Percentiles rank a stretch among this genome's conserved stretches.
phyloP scores from a whole-genome alignment of 1,140 invertebrate species.

The Heliconius nattereri region DNA sequence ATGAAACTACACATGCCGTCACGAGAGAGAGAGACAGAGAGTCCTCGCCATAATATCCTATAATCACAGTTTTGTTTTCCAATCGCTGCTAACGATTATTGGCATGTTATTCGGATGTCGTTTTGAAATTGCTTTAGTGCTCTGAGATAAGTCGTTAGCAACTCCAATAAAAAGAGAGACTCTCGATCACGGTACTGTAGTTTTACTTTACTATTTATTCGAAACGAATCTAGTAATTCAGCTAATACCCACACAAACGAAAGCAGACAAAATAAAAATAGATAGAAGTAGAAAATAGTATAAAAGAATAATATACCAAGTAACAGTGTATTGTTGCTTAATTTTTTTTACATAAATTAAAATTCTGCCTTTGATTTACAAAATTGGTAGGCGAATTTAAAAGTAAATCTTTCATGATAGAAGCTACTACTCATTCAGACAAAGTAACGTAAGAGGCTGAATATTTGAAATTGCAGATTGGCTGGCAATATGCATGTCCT shows the following conservation, averaged over 20 bases:
- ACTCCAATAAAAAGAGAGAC: conserved; percentile 70
- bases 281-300: neutral
- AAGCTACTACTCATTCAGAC: conserved; percentile 50
- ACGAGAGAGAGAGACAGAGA: conserved; percentile 51
- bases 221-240: neutral
- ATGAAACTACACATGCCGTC: conserved; percentile 42
- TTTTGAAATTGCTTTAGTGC: conserved; percentile 78
- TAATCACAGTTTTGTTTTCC: conserved; percentile 83
- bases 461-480: conserved; percentile 75
- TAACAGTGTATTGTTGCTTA: neutral
- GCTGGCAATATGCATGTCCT: conserved; percentile 72
- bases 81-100: conserved; percentile 82
- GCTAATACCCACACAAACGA: neutral
- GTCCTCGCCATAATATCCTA: conserved; percentile 67
- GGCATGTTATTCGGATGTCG: conserved; percentile 80
- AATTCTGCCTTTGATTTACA: conserved; percentile 42
- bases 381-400: conserved; percentile 35
- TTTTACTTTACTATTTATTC: conserved; percentile 8
- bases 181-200: conserved; percentile 54
- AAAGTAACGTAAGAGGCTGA: conserved; percentile 57
- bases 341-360: conserved; percentile 42
- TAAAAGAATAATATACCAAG: neutral
- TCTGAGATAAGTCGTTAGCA: conserved; percentile 74
- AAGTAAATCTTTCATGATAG: conserved; percentile 30
- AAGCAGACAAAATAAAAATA: neutral